Evolutionary conservation across 2,888 invertebrate species (phyloP), one percentile per base, ranked within the genome.

Genomic region (Mimachlamys varia): DNA sequence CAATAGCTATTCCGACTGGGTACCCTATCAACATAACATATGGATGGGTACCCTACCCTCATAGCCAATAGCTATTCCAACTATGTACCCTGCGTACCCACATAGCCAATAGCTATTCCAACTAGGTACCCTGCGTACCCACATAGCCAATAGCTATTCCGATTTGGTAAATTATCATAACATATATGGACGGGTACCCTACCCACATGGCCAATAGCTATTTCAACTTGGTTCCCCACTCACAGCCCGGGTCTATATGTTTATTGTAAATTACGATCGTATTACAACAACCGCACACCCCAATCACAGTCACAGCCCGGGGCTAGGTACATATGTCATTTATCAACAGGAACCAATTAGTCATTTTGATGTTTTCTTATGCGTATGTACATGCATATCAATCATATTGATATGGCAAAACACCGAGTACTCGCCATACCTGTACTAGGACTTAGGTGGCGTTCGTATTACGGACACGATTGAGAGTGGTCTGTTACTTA

Each of bases 401-500:
- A 76, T 76, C 76, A 76, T 12, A 13, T 27, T 76, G 7, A 22
- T 62, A 62, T 62, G n/a, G 22, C 10, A 22, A 19, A 62, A 19
- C 62, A 62, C n/a, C 17, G 7, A 62, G 62, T 22, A 3, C 22
- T 62, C n/a, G 3, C 53, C 53, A 2, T 53, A 13, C 53, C 19
- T 53, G 44, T 44, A 44, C 44, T 7, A 44, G 53, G 53, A 53
- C 53, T 2, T 53, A 53, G 5, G 12, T 13, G n/a, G 19, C 22
- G 58, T 53, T 1, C 53, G 13, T 53, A 53, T 17, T n/a, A n/a
- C n/a, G 53, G 53, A 53, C 53, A 53, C 53, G 19, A 7, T 15
- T 12, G 55, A 53, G 53, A 17, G 0, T 33, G 27, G 33, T 5
- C 76, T 88, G 55, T 38, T 58, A 94, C 97, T 96, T 96, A 97